phyloP scores from a whole-genome alignment of 2,113 vertebrate genomes.

The Amazona vittata region DNA sequence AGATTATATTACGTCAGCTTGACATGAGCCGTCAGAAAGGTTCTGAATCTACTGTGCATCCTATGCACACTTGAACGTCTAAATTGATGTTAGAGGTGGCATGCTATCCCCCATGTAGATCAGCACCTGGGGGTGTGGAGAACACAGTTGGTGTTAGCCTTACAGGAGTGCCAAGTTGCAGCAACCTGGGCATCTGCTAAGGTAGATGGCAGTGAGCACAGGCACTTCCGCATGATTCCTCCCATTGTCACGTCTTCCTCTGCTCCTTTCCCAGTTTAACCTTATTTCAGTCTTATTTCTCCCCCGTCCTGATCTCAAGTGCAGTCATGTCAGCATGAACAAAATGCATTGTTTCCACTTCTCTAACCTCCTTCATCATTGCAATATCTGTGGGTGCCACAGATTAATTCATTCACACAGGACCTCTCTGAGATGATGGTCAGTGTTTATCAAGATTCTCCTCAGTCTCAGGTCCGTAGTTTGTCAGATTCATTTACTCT shows the following conservation, averaged over 20 bases:
- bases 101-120: background rate
- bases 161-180: background rate
- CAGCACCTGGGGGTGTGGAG: background rate
- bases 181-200: background rate
- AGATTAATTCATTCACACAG: background rate
- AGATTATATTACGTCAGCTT: background rate
- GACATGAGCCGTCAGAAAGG: background rate
- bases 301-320: background rate
- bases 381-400: background rate
- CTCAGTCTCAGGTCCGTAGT: background rate
- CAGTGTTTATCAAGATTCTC: background rate
- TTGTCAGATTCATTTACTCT: background rate
- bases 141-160: background rate
- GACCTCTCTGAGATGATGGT: background rate
- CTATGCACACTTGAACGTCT: background rate
- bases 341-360: background rate
- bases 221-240: background rate
- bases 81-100: background rate
- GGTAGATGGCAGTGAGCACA: background rate
- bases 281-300: background rate
- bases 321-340: background rate
- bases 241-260: background rate
- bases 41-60: background rate
- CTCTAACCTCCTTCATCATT: background rate
- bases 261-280: background rate